Base-by-base conservation (phyloP, 1,140 invertebrate genomes). In the Heliconius himera region DNA sequence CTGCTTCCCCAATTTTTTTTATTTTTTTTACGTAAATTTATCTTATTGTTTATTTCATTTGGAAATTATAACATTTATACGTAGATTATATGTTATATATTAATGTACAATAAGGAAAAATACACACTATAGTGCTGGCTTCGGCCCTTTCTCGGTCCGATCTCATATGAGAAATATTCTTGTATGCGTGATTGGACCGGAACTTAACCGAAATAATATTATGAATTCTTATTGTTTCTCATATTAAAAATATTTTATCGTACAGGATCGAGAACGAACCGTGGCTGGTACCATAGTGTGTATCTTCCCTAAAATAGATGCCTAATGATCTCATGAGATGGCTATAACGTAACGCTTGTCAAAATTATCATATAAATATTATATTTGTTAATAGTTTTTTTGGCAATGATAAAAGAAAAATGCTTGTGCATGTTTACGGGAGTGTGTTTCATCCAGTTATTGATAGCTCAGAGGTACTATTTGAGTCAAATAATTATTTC, bases 311-410 rank as follows among this genome's bases (percentile, higher is more conserved):
- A 22, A 51, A n/a, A 22, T 60, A 22, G n/a, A 60, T 60, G 54
- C 54, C 54, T 60, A 60, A 71, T 77, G 75, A 76, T 77, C 79
- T 77, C 76, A 80, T 29, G 20, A n/a, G 54, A 81, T 22, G 20
- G 36, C 46, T 51, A 73, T 70, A 26, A 66, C 22, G 60, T 29
- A 51, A 26, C 26, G 54, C 54, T 60, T 60, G 54, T 60, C 20
- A 22, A 60, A 60, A 60, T 60, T 60, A 8, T 60, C 6, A 60
- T 60, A 56, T n/a, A n/a, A 20, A 56, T n/a, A 56, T n/a, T 56
- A n/a, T 56, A 56, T 56, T n/a, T 56, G n/a, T 60, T 22, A n/a
- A 26, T 60, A 22, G 22, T 60, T 29, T 66, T n/a, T 66, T 66
- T 66, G 29, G 8, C 22, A 5, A 29, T 29, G 13, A 26, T 66